A percentile compares a stretch with the other conserved stretches of the same genome.
These are phyloP conservation scores for Xiphophorus maculatus DNA, from an alignment of 2,113 vertebrate species.

Conservation along the genomic window DNA sequence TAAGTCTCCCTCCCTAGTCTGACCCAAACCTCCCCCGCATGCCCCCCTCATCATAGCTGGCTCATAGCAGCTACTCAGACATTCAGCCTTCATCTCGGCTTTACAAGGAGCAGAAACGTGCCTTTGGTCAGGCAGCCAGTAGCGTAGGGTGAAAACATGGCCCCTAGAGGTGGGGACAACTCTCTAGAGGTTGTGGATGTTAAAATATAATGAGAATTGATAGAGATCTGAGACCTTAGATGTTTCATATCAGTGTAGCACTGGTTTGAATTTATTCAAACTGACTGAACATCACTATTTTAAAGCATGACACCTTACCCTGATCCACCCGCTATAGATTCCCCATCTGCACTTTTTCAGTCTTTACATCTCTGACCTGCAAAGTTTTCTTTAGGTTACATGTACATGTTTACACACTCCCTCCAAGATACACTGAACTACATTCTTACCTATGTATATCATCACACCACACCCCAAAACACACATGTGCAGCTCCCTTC, in stretches of 20 bases:
- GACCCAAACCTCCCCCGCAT: slow-evolving; percentile 60
- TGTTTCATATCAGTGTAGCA: background rate
- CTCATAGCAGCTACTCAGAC: slow-evolving; percentile 47
- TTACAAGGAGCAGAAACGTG: slow-evolving; percentile 42
- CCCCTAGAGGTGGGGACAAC: background rate
- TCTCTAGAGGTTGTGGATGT: slow-evolving; percentile 27
- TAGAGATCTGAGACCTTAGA: slow-evolving; percentile 17
- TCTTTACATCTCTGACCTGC: slow-evolving; percentile 23
- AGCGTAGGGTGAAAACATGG: slow-evolving; percentile 20
- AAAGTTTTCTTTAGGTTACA: slow-evolving; percentile 20
- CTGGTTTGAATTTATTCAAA: background rate
- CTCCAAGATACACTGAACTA: slow-evolving; percentile 53
- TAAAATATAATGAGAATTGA: slow-evolving; percentile 40
- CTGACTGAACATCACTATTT: background rate
- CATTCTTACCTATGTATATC: slow-evolving; percentile 47
- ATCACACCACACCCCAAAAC: slow-evolving; percentile 33
- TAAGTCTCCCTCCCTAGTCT: slow-evolving; percentile 44
- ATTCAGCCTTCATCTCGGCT: slow-evolving; percentile 44
- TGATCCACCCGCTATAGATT: background rate
- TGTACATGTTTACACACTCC: slow-evolving; percentile 33
- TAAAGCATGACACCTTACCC: background rate
- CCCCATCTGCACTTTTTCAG: slow-evolving; percentile 26
- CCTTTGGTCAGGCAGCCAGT: slow-evolving; percentile 31
- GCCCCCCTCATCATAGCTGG: background rate
- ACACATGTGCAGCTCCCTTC: background rate